A percentile compares a stretch with the other conserved stretches of the same genome.
Conservation (phyloP, 2,113 vertebrate species). For the Neodontobutis hainanensis region DNA sequence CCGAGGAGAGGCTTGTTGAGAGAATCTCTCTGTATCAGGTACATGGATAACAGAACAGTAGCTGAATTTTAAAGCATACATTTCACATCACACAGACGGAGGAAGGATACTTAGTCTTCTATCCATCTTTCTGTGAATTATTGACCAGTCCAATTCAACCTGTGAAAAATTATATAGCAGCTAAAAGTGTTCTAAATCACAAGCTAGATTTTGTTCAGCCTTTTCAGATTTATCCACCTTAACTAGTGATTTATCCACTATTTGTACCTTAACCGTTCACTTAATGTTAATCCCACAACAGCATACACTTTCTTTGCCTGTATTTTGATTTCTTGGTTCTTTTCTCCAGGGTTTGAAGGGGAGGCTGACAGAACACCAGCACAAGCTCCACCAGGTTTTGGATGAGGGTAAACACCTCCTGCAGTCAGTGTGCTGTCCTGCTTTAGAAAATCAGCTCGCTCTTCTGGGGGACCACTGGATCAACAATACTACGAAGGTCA, state of each 20-base stretch:
- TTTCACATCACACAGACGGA: background rate
- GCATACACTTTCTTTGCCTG: background rate
- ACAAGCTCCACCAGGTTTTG: conserved; percentile 89
- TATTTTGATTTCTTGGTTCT: background rate
- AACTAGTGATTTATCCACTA: too few species aligned
- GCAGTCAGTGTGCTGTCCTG: conserved; percentile 86
- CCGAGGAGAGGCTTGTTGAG: conserved; percentile 86
- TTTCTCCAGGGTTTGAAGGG: conserved; percentile 84
- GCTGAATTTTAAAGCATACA: background rate
- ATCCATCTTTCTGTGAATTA: too few species aligned
- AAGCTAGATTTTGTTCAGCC: too few species aligned
- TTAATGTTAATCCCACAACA: background rate
- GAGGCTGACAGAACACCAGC: conserved; percentile 86
- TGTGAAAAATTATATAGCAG: too few species aligned
- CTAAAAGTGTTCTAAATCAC: too few species aligned
- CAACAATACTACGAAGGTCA: conserved; percentile 84
- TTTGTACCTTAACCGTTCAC: too few species aligned
- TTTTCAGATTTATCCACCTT: too few species aligned
- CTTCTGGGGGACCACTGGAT: conserved; percentile 92
- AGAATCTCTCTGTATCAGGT: conserved; percentile 92
- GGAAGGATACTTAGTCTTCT: too few species aligned
- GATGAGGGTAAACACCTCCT: conserved; percentile 93
- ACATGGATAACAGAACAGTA: background rate
- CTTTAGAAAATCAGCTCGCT: conserved; percentile 87
- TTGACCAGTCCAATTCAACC: too few species aligned